Conservation (phyloP, 2,113 vertebrate genomes). For the Etia nguti region DNA sequence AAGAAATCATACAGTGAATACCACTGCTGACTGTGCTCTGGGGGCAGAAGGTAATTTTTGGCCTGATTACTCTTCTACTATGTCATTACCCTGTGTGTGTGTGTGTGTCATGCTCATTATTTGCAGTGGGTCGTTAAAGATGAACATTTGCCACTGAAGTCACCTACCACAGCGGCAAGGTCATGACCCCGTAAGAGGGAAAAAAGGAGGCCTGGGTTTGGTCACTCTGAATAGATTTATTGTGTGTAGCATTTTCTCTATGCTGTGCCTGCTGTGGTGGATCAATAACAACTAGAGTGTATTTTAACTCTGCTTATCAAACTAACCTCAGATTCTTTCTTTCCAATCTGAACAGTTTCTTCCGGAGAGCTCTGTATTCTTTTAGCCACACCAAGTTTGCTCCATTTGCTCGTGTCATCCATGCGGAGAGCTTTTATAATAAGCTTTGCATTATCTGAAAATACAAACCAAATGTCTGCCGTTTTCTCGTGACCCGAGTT, state of each 20-base stretch:
- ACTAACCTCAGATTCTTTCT: background rate
- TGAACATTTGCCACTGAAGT: conserved; percentile 5
- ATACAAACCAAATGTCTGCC: background rate
- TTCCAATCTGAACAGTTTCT: background rate
- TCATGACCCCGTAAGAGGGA: conserved; percentile 7
- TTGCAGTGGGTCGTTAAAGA: conserved; percentile 34
- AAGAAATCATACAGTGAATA: background rate
- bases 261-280: background rate
- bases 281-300: conserved; percentile 1
- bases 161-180: conserved; percentile 45
- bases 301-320: conserved; percentile 11
- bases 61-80: conserved; percentile 18
- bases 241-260: background rate
- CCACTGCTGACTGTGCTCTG: background rate
- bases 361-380: background rate
- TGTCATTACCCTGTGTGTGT: conserved; percentile 40
- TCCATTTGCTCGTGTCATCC: background rate
- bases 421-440: background rate
- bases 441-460: background rate
- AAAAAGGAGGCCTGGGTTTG: background rate
- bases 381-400: background rate
- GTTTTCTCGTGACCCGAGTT: background rate
- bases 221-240: conserved; percentile 5
- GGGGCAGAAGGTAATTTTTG: conserved; percentile 27
- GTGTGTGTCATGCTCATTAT: conserved; percentile 26